These are phyloP conservation scores for Lytechinus variegatus DNA, from an alignment of 35 echinoderm and acorn worm species.

Conservation along the genomic window DNA sequence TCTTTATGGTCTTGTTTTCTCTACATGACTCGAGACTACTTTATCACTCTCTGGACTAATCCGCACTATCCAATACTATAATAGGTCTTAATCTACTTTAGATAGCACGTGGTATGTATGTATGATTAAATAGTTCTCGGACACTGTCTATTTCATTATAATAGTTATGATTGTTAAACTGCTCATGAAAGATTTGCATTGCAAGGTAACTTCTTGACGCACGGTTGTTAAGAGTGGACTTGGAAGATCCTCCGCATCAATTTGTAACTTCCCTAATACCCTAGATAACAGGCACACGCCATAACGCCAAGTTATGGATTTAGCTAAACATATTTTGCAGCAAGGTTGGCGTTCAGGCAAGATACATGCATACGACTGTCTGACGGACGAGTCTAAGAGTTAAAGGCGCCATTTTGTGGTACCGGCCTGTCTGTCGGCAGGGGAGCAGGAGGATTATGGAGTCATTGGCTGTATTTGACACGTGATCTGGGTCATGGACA, in stretches of 20 bases:
- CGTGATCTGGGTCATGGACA: conserved; percentile 29
- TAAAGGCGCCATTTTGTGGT: not conserved
- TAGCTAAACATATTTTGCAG: not conserved
- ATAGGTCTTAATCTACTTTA: not conserved
- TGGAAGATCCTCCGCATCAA: not conserved
- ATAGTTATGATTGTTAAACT: not conserved
- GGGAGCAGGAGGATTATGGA: conserved; percentile 4
- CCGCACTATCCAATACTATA: not conserved
- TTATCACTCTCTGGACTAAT: not conserved
- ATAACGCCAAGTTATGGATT: too few relatives aligned
- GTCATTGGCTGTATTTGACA: conserved; percentile 16
- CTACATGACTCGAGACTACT: too few relatives aligned
- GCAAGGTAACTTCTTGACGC: too few relatives aligned
- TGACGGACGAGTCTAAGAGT: not conserved
- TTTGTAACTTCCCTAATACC: too few relatives aligned
- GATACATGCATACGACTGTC: not conserved
- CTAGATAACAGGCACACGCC: too few relatives aligned
- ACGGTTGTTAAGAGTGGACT: not conserved
- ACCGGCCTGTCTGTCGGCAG: conserved; percentile 11
- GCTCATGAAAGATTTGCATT: not conserved
- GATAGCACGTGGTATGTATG: not conserved
- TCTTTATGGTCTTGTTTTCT: too few relatives aligned
- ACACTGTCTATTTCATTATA: not conserved
- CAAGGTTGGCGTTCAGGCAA: not conserved
- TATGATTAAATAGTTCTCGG: not conserved